A percentile compares a stretch with the other conserved stretches of the same genome.
These are phyloP conservation scores for Sarcophilus harrisii DNA, from an alignment of 2,797 vertebrate species.

Conservation along the genomic window DNA sequence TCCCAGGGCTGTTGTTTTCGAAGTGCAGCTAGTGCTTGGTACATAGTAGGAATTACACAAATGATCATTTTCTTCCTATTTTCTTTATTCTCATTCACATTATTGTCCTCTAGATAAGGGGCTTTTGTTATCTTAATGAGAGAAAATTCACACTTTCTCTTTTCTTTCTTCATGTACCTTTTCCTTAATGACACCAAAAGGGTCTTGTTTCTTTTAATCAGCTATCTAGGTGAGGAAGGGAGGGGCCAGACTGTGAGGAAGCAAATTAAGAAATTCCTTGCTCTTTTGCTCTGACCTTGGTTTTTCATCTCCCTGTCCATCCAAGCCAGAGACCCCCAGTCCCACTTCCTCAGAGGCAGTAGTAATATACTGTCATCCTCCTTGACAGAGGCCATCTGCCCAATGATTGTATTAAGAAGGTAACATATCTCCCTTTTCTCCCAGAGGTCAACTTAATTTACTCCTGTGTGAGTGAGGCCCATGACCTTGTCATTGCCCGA, in stretches of 20 bases:
- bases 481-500: slow-evolving; percentile 40
- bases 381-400: slow-evolving; percentile 40
- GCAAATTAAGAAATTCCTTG: neutral
- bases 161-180: neutral
- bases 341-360: neutral
- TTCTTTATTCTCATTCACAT: neutral
- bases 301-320: neutral
- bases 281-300: neutral
- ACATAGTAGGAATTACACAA: no score
- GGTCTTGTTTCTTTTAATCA: neutral
- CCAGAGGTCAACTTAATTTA: slow-evolving; percentile 69
- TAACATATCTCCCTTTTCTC: slow-evolving; percentile 67
- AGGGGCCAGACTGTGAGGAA: neutral
- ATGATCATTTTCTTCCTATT: neutral
- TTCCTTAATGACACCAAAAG: neutral
- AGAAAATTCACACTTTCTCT: neutral
- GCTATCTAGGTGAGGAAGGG: neutral
- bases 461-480: slow-evolving; percentile 39
- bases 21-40: neutral
- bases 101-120: neutral
- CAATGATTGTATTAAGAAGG: slow-evolving; percentile 49
- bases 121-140: neutral
- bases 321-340: neutral
- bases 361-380: slow-evolving; percentile 33
- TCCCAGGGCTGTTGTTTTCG: neutral